Evolutionary conservation across 2,888 invertebrate species (phyloP), one percentile per base, ranked within the genome.

Genomic region (Reticulitermes lucifugus): DNA sequence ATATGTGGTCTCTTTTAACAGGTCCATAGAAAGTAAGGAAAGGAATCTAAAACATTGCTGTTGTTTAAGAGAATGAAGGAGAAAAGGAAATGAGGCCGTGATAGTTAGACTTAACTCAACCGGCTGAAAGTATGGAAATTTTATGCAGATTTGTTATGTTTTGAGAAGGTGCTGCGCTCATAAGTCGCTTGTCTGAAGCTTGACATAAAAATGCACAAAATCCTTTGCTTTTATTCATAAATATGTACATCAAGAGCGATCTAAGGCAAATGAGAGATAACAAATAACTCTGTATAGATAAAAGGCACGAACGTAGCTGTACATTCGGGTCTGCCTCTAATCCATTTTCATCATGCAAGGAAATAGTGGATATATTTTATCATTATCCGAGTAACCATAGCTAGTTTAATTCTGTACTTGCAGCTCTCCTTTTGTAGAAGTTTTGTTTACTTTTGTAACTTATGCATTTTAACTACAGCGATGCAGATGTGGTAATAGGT

Each of bases 51-150:
- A 65, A 25, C 65, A n/a, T 25, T n/a, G 25, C 65, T 65, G 65
- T 65, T 65, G 25, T 12, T 25, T 25, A 65, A 25, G 4, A 10
- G n/a, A n/a, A 25, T 65, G 25, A 25, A 65, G 14, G 12, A 22
- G n/a, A 60, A 60, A 35, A 60, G 60, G 6, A 65, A 65, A 65
- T 65, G 65, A 25, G n/a, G 65, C n/a, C 25, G 9, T 10, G 25
- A 65, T 25, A 25, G 65, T 25, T 10, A 25, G 65, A n/a, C 9
- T 25, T 65, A n/a, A 65, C 65, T 25, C 65, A 25, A 6, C 25
- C 65, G n/a, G n/a, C 65, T n/a, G 65, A 65, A 65, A 65, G n/a
- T 65, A 65, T 65, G 65, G 25, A 25, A 65, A 65, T 65, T 65
- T 65, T 65, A 65, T 65, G 25, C 65, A 65, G 65, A 25, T 65